A percentile compares a stretch with the other conserved stretches of the same genome.
phyloP scores from a whole-genome alignment of 2,888 invertebrate genomes.

The Tiliacea aurago region DNA sequence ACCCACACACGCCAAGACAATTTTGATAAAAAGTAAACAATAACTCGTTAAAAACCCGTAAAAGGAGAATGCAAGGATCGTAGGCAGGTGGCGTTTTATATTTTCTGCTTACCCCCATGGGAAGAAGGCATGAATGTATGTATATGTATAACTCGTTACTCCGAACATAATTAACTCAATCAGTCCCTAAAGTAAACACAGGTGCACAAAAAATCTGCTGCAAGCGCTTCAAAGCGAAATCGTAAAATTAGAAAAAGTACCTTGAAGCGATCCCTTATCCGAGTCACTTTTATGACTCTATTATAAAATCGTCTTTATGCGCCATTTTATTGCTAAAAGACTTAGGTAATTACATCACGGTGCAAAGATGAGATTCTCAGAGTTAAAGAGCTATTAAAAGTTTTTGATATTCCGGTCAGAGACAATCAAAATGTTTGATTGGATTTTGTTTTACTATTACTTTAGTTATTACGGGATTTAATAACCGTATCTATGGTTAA shows the following conservation, averaged over 20 bases:
- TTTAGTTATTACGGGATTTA: conserved; percentile 26
- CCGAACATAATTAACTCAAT: not conserved
- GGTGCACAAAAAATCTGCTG: conserved; percentile 76
- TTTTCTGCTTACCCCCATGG: too few species aligned
- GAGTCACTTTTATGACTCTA: conserved; percentile 85
- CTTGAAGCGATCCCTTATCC: conserved; percentile 73
- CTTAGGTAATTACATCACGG: conserved; percentile 89
- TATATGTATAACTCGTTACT: not conserved
- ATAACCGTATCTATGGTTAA: conserved; percentile 14
- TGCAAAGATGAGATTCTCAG: conserved; percentile 83
- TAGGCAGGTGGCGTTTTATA: too few species aligned
- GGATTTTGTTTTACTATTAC: conserved; percentile 56
- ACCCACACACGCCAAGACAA: not conserved
- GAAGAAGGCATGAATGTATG: too few species aligned
- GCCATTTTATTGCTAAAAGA: conserved; percentile 89
- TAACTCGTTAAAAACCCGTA: not conserved
- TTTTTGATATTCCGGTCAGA: conserved; percentile 85
- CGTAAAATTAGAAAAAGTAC: conserved; percentile 87
- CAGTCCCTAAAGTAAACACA: conserved; percentile 62
- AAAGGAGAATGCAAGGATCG: too few species aligned
- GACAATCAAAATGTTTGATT: conserved; percentile 72
- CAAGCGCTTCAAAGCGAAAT: conserved; percentile 79
- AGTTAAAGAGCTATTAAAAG: conserved; percentile 86
- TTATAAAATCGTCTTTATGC: conserved; percentile 90
- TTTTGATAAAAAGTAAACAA: not conserved